These are phyloP conservation scores for Notocelia uddmanniana DNA, from an alignment of 2,888 invertebrate genomes.

Conservation along the genomic window DNA sequence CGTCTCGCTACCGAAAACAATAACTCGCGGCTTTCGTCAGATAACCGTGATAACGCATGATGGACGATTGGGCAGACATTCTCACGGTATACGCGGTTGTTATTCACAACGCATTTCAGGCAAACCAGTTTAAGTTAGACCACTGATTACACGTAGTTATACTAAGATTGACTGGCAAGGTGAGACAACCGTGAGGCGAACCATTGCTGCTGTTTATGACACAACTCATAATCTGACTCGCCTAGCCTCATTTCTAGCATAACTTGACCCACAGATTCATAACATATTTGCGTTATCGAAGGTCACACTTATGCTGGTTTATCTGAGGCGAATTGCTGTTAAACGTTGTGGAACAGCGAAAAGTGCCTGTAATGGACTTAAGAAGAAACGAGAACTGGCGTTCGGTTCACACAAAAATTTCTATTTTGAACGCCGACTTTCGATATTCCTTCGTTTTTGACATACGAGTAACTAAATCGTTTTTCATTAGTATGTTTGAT, in stretches of 20 bases:
- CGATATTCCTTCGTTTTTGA: background rate
- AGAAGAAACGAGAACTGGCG: background rate
- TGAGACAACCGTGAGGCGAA: no score
- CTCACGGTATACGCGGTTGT: slow-evolving; percentile 57
- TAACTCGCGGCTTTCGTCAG: slow-evolving; percentile 53
- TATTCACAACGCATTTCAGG: background rate
- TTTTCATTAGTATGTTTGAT: no score
- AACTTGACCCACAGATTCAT: background rate
- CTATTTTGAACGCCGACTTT: background rate
- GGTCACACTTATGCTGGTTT: background rate
- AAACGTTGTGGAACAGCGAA: slow-evolving; percentile 53
- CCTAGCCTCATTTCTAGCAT: background rate
- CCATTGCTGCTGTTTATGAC: no score
- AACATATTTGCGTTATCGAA: background rate
- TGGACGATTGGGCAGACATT: slow-evolving; percentile 77
- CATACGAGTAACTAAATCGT: no score
- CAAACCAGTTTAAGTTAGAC: background rate
- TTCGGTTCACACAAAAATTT: background rate
- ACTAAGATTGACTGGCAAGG: background rate
- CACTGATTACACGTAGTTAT: background rate
- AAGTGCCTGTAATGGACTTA: slow-evolving; percentile 49
- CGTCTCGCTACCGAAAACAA: slow-evolving; percentile 67
- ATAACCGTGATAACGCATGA: slow-evolving; percentile 77
- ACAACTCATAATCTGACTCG: background rate
- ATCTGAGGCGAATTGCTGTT: background rate